These are phyloP conservation scores for Diplolepis rosae DNA, from an alignment of 2,888 invertebrate genomes.

Conservation along the genomic window DNA sequence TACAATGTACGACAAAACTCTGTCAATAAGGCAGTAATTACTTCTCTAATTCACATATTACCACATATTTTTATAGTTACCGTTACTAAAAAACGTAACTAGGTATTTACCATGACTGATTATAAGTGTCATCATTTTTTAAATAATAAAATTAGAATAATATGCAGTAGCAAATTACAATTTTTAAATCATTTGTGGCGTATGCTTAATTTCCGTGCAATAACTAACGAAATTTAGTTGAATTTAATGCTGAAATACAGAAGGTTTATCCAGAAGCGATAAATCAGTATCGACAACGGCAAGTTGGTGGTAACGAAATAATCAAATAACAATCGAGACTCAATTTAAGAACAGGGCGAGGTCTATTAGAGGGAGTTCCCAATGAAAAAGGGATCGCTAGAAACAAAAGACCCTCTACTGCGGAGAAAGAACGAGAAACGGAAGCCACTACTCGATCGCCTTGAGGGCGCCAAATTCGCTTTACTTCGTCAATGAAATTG, in stretches of 20 bases:
- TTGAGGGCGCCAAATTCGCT: slow-evolving; percentile 47
- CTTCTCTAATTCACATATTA: no score
- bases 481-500: slow-evolving; percentile 28
- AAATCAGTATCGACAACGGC: slow-evolving; percentile 23
- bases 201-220: neutral
- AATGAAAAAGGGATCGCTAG: slow-evolving; percentile 32
- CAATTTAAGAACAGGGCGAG: slow-evolving; percentile 45
- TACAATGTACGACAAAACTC: slow-evolving; percentile 7
- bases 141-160: no score
- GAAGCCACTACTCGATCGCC: slow-evolving; percentile 46
- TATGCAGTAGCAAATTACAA: no score
- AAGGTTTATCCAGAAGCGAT: slow-evolving; percentile 28
- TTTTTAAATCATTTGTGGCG: neutral
- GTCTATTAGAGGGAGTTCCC: slow-evolving; percentile 45
- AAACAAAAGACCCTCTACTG: slow-evolving; percentile 44
- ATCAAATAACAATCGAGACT: slow-evolving; percentile 51
- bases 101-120: no score
- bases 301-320: slow-evolving; percentile 38
- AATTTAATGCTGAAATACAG: slow-evolving; percentile 19
- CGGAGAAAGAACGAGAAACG: slow-evolving; percentile 45
- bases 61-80: no score
- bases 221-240: neutral
- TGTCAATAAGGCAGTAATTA: slow-evolving; percentile 19
- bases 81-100: no score
- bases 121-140: no score